Evolutionary conservation across 2,113 vertebrate species (phyloP), one percentile per base, ranked within the genome.

Genomic region (Phaethon lepturus): DNA sequence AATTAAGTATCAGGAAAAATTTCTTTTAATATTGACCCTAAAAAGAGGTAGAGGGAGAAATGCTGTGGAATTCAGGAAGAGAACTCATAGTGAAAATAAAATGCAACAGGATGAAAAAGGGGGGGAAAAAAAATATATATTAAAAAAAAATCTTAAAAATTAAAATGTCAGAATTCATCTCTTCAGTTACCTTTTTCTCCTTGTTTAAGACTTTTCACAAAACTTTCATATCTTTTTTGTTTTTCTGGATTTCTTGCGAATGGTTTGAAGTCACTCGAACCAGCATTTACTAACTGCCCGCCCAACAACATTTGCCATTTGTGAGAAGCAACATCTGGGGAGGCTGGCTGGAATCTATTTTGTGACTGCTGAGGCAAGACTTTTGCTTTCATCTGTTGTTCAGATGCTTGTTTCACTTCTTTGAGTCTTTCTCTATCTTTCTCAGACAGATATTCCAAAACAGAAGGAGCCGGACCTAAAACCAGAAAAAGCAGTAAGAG

Each of bases 201-300:
- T 89, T 97, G 94, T 25, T 97, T 98, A 64, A 99, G 98, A 18
- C 86, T 96, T 87, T 45, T 95, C 96, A 99, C 97, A 97, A 99
- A 99, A 42, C 94, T 96, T 68, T 99, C 99, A 0, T 99, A 99
- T 94, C 99, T 98, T 10, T 97, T 98, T 97, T 99, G 99, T 93
- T 99, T 99, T 89, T 98, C 98, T 24, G 99, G 98, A 86, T 99
- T 98, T 88, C 97, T 99, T 67, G 99, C 98, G 50, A 99, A 99
- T 6, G 99, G 99, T 89, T 95, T 99, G 98, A 99, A 99, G 73
- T 97, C 97, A 97, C 97, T 98, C 47, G 97, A 95, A 90, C 86
- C 90, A 28, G 95, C 56, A 40, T 90, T 92, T 94, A 3, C 89
- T 16, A 78, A 23, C 58, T 97, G 94, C 0, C 63, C 76, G 10